Conservation (phyloP, 2,113 vertebrate genomes). For the Trachemys scripta region DNA sequence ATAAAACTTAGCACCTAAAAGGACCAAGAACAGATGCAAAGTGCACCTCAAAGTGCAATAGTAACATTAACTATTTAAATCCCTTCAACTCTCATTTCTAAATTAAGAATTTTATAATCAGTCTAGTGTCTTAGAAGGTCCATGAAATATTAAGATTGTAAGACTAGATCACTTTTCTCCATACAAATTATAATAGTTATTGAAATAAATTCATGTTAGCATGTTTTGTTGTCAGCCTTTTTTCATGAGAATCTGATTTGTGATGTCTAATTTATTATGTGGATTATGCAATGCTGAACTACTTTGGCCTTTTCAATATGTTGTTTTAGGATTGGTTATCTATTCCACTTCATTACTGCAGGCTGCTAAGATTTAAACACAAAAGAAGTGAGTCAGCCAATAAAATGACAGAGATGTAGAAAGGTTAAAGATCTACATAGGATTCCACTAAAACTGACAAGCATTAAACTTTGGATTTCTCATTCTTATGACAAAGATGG, state of each 20-base stretch:
- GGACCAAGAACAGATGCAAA: not conserved
- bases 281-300: constrained; percentile 59
- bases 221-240: constrained; percentile 28
- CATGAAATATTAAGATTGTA: not conserved
- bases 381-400: constrained; percentile 42
- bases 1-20: not conserved
- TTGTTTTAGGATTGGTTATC: constrained; percentile 49
- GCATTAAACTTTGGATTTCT: constrained; percentile 40
- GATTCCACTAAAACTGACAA: constrained; percentile 1
- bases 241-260: constrained; percentile 39
- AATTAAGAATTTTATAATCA: not conserved
- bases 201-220: constrained; percentile 9
- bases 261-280: constrained; percentile 43
- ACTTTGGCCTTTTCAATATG: constrained; percentile 55
- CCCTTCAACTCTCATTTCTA: not conserved
- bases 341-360: constrained; percentile 36
- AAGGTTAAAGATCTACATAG: constrained; percentile 46
- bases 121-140: not conserved
- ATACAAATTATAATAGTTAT: not conserved
- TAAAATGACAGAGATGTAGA: constrained; percentile 46
- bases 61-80: not conserved
- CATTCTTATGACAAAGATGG: constrained; percentile 59
- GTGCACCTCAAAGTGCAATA: not conserved
- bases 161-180: not conserved
- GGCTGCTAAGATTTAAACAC: constrained; percentile 22